Percentiles rank a stretch among this genome's conserved stretches.
Conservation (phyloP, 2,888 invertebrate genomes). For the Callosobruchus maculatus region DNA sequence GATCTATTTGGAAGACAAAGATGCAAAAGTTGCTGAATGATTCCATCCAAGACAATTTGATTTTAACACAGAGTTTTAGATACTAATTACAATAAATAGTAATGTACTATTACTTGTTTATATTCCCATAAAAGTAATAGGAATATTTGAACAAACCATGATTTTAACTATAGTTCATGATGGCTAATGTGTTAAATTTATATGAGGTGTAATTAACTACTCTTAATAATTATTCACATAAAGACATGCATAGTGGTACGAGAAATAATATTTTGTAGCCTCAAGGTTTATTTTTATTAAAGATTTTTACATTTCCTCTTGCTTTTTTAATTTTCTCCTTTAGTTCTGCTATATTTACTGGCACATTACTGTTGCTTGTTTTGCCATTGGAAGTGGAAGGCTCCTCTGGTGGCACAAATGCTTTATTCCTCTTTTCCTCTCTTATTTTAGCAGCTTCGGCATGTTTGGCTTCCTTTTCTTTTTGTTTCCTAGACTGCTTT, state of each 20-base stretch:
- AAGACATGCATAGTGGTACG: too few species aligned
- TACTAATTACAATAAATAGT: neutral
- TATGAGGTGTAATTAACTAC: too few species aligned
- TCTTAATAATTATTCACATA: too few species aligned
- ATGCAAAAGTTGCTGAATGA: neutral
- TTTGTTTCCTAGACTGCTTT: slow-evolving; percentile 64
- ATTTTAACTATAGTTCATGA: too few species aligned
- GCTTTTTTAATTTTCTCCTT: slow-evolving; percentile 75
- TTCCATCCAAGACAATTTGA: neutral
- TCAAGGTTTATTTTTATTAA: slow-evolving; percentile 21
- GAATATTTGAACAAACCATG: neutral
- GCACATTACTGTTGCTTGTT: slow-evolving; percentile 40
- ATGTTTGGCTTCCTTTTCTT: slow-evolving; percentile 77
- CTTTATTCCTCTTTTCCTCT: slow-evolving; percentile 73
- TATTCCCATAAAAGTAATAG: neutral
- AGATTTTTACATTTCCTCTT: slow-evolving; percentile 51
- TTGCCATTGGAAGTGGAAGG: slow-evolving; percentile 30
- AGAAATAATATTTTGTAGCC: neutral
- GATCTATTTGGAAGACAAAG: neutral
- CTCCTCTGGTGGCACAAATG: slow-evolving; percentile 85
- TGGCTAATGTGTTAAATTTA: too few species aligned
- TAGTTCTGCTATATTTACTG: slow-evolving; percentile 65
- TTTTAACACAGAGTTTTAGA: neutral
- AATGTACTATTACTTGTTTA: neutral
- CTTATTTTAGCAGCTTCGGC: slow-evolving; percentile 67